These are phyloP conservation scores for Spea hammondii DNA, from an alignment of 2,797 vertebrate species.

Conservation along the genomic window DNA sequence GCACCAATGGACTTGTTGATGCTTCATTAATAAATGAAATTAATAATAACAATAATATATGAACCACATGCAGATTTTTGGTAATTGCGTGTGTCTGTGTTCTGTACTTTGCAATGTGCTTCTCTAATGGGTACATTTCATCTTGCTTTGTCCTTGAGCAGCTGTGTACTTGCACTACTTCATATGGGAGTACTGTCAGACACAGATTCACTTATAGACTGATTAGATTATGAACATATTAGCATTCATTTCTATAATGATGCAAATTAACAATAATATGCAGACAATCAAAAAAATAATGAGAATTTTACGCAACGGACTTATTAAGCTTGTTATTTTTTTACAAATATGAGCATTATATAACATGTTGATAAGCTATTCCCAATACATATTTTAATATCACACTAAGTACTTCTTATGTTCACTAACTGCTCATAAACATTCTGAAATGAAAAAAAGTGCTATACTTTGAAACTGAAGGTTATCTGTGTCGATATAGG, in stretches of 20 bases:
- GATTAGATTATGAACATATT: slow-evolving; percentile 30
- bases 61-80: slow-evolving; percentile 24
- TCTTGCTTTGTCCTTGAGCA: slow-evolving; percentile 12
- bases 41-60: background rate
- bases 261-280: slow-evolving; percentile 20
- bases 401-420: background rate
- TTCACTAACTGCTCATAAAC: background rate
- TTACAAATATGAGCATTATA: background rate
- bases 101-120: slow-evolving; percentile 32
- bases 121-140: slow-evolving; percentile 41
- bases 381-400: background rate
- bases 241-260: slow-evolving; percentile 31
- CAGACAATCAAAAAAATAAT: slow-evolving; percentile 8
- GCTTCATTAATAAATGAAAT: background rate
- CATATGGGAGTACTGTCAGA: slow-evolving; percentile 22
- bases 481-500: too few species aligned
- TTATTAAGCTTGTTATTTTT: slow-evolving; percentile 7
- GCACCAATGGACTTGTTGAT: too few species aligned
- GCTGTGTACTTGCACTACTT: slow-evolving; percentile 11
- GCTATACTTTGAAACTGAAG: too few species aligned
- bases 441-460: too few species aligned
- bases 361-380: background rate
- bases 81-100: slow-evolving; percentile 23
- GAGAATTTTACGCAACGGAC: background rate
- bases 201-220: slow-evolving; percentile 5